These are phyloP conservation scores for Phylloscopus trochilus DNA, from an alignment of 2,113 vertebrate species.

Conservation along the genomic window DNA sequence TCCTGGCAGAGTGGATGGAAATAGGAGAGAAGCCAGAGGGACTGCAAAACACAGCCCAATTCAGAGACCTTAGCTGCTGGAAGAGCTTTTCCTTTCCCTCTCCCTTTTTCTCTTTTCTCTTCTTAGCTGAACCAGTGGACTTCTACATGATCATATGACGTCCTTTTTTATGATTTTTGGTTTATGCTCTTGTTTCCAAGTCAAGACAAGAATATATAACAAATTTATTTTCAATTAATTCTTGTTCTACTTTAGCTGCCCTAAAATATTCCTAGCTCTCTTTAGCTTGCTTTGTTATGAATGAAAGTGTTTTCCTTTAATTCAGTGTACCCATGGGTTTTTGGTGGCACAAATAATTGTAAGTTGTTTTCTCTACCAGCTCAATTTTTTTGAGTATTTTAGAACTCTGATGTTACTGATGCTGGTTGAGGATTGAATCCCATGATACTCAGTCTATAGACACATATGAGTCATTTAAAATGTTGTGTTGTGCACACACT, in stretches of 20 bases:
- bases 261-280: neutral
- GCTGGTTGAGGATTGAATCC: neutral
- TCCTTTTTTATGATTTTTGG: neutral
- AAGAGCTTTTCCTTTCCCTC: neutral
- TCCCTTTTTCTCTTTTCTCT: neutral
- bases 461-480: neutral
- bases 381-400: neutral
- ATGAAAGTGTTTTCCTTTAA: neutral
- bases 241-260: neutral
- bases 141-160: neutral
- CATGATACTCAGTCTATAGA: neutral
- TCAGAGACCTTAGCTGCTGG: neutral
- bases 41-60: conserved; percentile 71
- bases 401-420: neutral
- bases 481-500: neutral
- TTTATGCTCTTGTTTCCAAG: neutral
- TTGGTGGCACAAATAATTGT: neutral
- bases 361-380: neutral
- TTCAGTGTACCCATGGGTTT: neutral
- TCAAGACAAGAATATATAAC: neutral
- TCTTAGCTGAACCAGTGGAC: neutral
- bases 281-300: neutral
- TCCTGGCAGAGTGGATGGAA: conserved; percentile 81
- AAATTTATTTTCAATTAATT: neutral
- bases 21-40: conserved; percentile 78